phyloP scores from a whole-genome alignment of 2,797 vertebrate species.

The Salmo trutta region DNA sequence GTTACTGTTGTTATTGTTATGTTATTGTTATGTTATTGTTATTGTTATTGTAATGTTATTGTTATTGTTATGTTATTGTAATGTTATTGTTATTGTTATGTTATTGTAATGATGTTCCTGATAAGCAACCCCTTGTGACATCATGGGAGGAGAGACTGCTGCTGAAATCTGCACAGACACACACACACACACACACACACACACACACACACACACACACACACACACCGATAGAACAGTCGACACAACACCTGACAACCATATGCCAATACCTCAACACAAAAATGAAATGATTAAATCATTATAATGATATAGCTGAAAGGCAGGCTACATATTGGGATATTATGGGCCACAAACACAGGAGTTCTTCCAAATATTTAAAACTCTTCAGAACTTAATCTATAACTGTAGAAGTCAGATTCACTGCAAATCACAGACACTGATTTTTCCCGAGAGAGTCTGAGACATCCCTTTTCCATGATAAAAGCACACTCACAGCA shows the following conservation, averaged over 20 bases:
- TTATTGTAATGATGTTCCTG: not conserved
- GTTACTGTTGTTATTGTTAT: not conserved
- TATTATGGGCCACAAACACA: not conserved
- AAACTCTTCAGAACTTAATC: not conserved
- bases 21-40: not conserved
- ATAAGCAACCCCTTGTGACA: not conserved
- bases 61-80: not conserved
- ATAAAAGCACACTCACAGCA: slow-evolving; percentile 20
- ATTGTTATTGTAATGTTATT: not conserved
- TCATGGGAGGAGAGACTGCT: not conserved
- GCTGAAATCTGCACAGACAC: not conserved
- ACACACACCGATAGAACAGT: not conserved
- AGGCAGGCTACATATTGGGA: not conserved
- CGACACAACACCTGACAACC: not conserved
- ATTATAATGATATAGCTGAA: not conserved
- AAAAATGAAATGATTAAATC: not conserved
- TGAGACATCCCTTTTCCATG: slow-evolving; percentile 32
- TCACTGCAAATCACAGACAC: no score
- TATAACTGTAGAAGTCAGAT: no score
- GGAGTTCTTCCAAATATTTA: not conserved
- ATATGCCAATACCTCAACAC: not conserved
- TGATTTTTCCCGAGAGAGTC: not conserved
- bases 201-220: not conserved
- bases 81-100: not conserved
- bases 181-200: no score